phyloP scores from a whole-genome alignment of 2,113 vertebrate genomes.

The Syrrhaptes paradoxus region DNA sequence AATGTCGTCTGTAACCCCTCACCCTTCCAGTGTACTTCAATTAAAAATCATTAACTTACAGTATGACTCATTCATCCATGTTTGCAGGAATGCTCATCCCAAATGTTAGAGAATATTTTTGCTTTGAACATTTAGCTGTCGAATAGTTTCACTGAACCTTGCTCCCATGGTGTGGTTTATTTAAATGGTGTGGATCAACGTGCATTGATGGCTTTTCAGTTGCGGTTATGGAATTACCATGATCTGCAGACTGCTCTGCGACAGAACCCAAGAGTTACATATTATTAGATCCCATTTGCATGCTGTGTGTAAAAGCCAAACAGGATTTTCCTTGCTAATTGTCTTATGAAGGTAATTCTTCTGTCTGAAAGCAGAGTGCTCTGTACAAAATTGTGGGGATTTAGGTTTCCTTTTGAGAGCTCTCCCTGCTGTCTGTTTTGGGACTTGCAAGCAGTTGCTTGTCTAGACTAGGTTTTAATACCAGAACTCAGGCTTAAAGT shows the following conservation, averaged over 20 bases:
- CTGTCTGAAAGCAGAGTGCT: background rate
- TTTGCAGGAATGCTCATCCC: background rate
- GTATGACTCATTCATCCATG: background rate
- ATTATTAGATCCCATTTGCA: background rate
- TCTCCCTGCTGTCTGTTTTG: background rate
- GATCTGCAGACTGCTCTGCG: background rate
- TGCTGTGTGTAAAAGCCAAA: background rate
- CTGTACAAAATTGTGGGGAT: background rate
- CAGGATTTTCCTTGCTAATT: background rate
- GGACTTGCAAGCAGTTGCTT: background rate
- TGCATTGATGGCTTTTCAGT: background rate
- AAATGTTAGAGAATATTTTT: background rate
- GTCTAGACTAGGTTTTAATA: slow-evolving; percentile 47
- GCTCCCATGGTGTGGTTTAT: background rate
- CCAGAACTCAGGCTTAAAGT: background rate
- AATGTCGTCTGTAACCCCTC: background rate
- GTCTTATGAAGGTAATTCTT: background rate
- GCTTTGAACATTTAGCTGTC: background rate
- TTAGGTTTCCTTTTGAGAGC: background rate
- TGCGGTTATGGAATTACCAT: background rate
- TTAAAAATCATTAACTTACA: background rate
- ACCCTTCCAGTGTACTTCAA: background rate
- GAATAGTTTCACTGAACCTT: background rate
- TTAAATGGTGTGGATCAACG: background rate
- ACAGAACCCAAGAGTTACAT: background rate